Percentiles rank a stretch among this genome's conserved stretches.
Evolutionary conservation across 1,140 invertebrate genomes (phyloP).

Genomic region (Pogonomyrmex barbatus): DNA sequence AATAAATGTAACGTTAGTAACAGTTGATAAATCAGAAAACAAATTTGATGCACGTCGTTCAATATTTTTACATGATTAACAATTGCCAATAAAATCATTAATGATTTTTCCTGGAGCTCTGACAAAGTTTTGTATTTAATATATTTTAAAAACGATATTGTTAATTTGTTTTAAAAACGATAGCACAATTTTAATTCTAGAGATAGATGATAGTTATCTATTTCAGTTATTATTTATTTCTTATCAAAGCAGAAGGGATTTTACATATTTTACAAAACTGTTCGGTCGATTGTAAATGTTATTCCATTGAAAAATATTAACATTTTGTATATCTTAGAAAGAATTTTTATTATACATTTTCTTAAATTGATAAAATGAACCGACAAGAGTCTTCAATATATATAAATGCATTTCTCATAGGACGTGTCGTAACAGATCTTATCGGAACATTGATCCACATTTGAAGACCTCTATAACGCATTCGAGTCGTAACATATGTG

Average conservation of each 20-base stretch:
- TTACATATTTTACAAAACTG: too few relatives aligned
- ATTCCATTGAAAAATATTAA: too few relatives aligned
- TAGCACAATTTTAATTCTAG: too few relatives aligned
- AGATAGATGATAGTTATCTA: too few relatives aligned
- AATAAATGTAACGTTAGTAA: background rate
- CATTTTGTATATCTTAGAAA: too few relatives aligned
- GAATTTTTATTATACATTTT: too few relatives aligned
- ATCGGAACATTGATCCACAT: background rate
- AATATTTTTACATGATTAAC: background rate
- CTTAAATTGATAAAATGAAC: background rate
- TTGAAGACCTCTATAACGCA: background rate
- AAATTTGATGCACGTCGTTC: background rate
- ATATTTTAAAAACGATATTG: background rate
- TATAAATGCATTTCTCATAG: background rate
- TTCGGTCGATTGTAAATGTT: too few relatives aligned
- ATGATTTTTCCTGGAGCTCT: background rate
- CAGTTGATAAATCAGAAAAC: conserved; percentile 16
- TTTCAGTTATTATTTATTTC: too few relatives aligned
- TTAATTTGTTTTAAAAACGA: background rate
- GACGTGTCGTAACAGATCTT: background rate
- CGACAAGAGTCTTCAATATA: background rate
- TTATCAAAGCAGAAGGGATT: too few relatives aligned
- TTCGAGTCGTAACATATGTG: background rate
- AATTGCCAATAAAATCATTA: background rate
- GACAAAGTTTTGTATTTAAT: too few relatives aligned